A percentile compares a stretch with the other conserved stretches of the same genome.
Conservation (phyloP, 2,888 invertebrate genomes). For the Cantharis rustica region DNA sequence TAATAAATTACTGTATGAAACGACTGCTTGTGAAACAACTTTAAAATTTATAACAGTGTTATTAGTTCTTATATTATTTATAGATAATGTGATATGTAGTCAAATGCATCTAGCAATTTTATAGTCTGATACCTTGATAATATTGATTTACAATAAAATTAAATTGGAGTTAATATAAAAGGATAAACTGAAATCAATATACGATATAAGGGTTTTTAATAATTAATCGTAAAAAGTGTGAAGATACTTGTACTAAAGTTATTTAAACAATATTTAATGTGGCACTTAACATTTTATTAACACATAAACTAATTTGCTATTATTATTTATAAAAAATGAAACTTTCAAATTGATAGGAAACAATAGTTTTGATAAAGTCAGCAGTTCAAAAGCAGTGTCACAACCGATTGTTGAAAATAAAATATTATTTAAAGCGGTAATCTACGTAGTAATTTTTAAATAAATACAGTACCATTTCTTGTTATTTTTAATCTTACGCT, state of each 20-base stretch:
- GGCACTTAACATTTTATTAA: not conserved
- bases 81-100: not conserved
- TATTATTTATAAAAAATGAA: too few relatives aligned
- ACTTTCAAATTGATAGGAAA: too few relatives aligned
- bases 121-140: not conserved
- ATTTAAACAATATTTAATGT: not conserved
- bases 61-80: not conserved
- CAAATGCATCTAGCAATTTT: not conserved
- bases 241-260: not conserved
- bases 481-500: too few relatives aligned
- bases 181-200: not conserved
- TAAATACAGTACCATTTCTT: too few relatives aligned
- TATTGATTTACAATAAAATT: slow-evolving; percentile 2
- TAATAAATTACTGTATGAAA: not conserved
- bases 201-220: not conserved
- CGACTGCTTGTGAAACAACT: not conserved
- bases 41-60: not conserved
- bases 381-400: too few relatives aligned
- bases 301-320: not conserved
- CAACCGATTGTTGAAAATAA: too few relatives aligned
- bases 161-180: not conserved
- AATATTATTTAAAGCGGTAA: too few relatives aligned
- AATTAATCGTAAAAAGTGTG: not conserved
- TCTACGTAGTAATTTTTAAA: too few relatives aligned
- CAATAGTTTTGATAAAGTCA: too few relatives aligned